Evolutionary conservation across 2,888 invertebrate species (phyloP).

Genomic region (Leptothorax acervorum): DNA sequence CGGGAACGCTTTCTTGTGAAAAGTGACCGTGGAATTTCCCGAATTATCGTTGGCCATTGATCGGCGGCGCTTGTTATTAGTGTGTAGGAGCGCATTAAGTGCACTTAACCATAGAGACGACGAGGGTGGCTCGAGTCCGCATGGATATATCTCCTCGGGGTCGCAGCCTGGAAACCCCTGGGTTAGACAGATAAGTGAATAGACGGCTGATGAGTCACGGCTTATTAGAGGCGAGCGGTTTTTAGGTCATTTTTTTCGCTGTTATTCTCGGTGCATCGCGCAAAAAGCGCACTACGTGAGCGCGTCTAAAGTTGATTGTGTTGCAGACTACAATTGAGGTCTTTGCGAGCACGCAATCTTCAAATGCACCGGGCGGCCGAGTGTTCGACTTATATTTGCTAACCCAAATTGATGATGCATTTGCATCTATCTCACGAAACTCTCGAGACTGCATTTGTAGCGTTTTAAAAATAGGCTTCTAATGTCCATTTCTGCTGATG

Average conservation of each 20-base stretch:
- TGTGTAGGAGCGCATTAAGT: slow-evolving; percentile 46
- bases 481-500: no score
- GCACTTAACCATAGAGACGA: slow-evolving; percentile 49
- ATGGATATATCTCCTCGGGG: slow-evolving; percentile 58
- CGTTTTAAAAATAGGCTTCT: not conserved
- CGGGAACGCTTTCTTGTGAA: not conserved
- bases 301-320: slow-evolving; percentile 57
- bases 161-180: slow-evolving; percentile 72
- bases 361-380: slow-evolving; percentile 26
- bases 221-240: slow-evolving; percentile 67
- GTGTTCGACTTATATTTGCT: not conserved
- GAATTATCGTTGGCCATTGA: not conserved
- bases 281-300: slow-evolving; percentile 40
- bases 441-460: not conserved
- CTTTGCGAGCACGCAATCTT: slow-evolving; percentile 33
- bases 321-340: slow-evolving; percentile 29
- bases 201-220: slow-evolving; percentile 71
- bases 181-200: slow-evolving; percentile 75
- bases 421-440: not conserved
- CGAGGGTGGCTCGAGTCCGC: slow-evolving; percentile 63
- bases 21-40: not conserved
- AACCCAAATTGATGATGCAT: not conserved
- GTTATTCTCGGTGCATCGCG: slow-evolving; percentile 29
- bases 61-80: slow-evolving; percentile 14
- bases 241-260: slow-evolving; percentile 68